These are phyloP conservation scores for Sebastes vulpes DNA, from an alignment of 2,797 vertebrate genomes.

Conservation along the genomic window DNA sequence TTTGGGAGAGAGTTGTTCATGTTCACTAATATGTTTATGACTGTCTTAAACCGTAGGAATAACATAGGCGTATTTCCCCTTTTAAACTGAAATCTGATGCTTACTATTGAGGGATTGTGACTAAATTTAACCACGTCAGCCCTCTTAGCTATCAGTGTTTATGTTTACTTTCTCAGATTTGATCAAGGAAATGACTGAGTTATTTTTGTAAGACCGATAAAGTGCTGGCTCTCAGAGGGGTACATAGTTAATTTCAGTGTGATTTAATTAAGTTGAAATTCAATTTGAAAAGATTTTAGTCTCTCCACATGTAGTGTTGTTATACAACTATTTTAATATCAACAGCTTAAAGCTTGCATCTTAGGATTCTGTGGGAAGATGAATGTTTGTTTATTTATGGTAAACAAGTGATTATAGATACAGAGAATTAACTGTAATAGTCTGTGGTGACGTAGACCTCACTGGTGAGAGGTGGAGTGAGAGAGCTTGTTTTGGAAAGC, in stretches of 20 bases:
- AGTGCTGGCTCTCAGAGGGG: not conserved
- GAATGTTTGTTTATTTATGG: not conserved
- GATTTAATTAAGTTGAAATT: not conserved
- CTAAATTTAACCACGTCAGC: not conserved
- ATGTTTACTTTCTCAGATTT: constrained; percentile 30
- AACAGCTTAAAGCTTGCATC: not conserved
- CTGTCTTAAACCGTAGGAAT: too few relatives aligned
- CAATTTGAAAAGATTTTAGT: not conserved
- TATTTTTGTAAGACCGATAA: constrained; percentile 5
- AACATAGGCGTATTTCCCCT: not conserved
- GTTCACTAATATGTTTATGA: too few relatives aligned
- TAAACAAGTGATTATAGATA: not conserved
- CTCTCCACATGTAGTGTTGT: not conserved
- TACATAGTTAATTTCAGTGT: not conserved
- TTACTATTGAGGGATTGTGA: not conserved
- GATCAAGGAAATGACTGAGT: constrained; percentile 13
- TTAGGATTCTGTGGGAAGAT: not conserved
- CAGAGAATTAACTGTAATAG: not conserved
- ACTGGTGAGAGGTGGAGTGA: constrained; percentile 14
- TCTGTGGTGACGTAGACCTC: not conserved
- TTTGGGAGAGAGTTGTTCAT: too few relatives aligned
- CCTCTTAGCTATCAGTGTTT: constrained; percentile 5
- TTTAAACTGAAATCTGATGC: not conserved
- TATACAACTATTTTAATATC: not conserved
- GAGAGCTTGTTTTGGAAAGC: constrained; percentile 66